These are phyloP conservation scores for Epinephelus fuscoguttatus DNA, from an alignment of 2,113 vertebrate species.

Conservation along the genomic window DNA sequence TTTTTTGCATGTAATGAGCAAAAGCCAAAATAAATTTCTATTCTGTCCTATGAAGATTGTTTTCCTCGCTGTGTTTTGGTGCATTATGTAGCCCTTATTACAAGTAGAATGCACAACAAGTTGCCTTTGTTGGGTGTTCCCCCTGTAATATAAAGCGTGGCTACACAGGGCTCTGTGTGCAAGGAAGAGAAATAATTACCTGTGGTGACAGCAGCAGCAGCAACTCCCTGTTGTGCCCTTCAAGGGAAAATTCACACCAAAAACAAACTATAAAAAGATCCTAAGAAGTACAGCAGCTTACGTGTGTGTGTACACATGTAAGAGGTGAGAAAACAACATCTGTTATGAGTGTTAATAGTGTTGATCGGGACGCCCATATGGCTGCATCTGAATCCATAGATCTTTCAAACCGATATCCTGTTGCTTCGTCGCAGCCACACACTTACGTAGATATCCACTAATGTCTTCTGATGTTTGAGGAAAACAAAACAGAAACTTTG, in stretches of 20 bases:
- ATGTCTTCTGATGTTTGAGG: neutral
- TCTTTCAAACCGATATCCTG: neutral
- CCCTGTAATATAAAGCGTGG: neutral
- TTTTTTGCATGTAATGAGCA: neutral
- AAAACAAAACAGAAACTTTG: neutral
- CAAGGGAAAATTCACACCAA: slow-evolving; percentile 22
- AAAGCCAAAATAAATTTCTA: slow-evolving; percentile 34
- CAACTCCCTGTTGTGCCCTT: slow-evolving; percentile 30
- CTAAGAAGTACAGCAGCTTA: neutral
- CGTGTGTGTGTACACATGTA: neutral
- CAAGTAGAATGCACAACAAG: neutral
- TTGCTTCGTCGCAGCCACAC: neutral
- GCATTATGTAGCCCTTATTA: neutral
- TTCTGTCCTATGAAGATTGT: neutral
- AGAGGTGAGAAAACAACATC: neutral
- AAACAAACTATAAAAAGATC: slow-evolving; percentile 40
- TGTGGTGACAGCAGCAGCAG: neutral
- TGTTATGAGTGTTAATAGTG: neutral
- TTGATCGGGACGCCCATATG: neutral
- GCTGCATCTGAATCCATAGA: neutral
- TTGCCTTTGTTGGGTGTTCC: neutral
- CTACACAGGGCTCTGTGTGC: neutral
- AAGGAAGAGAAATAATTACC: slow-evolving; percentile 12
- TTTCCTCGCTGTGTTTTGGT: neutral
- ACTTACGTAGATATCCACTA: neutral